A percentile compares a stretch with the other conserved stretches of the same genome.
Evolutionary conservation across 1,140 invertebrate genomes (phyloP).

Genomic region (Heliconius hermathena): DNA sequence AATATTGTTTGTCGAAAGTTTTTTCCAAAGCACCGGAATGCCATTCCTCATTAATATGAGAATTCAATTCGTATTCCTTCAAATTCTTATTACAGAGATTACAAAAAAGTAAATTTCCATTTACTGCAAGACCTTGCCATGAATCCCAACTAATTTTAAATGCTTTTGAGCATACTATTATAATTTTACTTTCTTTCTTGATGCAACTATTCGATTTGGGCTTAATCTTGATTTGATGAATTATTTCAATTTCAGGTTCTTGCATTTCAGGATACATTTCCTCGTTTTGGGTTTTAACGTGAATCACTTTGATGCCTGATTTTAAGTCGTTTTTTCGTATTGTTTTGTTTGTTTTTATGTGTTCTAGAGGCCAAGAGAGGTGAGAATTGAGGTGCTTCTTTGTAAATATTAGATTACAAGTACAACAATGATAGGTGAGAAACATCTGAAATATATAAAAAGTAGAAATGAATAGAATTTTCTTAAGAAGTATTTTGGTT

Average conservation of each 20-base stretch:
- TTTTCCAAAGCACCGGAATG: not conserved
- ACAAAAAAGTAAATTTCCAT: constrained; percentile 3
- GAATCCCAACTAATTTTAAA: constrained; percentile 40
- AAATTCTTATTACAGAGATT: not conserved
- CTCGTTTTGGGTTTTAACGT: constrained; percentile 17
- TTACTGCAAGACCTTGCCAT: constrained; percentile 38
- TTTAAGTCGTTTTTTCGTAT: constrained; percentile 28
- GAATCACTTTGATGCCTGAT: constrained; percentile 27
- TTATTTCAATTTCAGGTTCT: not conserved
- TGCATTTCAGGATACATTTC: not conserved
- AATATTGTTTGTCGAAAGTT: not conserved
- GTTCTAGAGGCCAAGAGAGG: constrained; percentile 22
- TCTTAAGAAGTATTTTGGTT: no score
- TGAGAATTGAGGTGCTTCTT: constrained; percentile 24
- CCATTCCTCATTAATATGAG: not conserved
- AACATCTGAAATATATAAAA: constrained; percentile 1
- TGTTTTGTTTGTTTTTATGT: constrained; percentile 36
- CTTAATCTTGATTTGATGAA: not conserved
- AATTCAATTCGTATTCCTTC: constrained; percentile 1
- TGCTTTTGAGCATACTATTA: constrained; percentile 24
- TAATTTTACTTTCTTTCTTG: constrained; percentile 41
- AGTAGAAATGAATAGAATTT: not conserved
- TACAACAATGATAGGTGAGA: constrained; percentile 3
- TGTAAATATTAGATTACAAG: constrained; percentile 36
- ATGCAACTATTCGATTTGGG: not conserved